Percentiles rank a stretch among this genome's conserved stretches.
phyloP scores from a whole-genome alignment of 2,113 vertebrate species.

The Cinclus cinclus region DNA sequence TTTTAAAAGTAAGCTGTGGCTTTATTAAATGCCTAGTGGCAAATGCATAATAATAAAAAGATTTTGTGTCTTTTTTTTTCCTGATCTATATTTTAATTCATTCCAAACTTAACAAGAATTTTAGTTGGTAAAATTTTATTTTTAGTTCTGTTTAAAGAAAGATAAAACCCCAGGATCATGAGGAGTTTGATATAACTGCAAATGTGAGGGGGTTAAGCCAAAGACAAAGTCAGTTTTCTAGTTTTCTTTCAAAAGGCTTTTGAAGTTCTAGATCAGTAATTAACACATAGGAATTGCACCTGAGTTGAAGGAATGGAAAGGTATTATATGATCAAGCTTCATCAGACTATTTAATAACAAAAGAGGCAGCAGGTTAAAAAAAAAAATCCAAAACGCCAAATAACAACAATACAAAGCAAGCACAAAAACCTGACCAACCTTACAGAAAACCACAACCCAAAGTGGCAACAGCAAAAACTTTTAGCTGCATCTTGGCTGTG shows the following conservation, averaged over 20 bases:
- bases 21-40: background rate
- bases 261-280: background rate
- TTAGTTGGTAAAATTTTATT: background rate
- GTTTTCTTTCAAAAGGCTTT: background rate
- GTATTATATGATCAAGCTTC: background rate
- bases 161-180: background rate
- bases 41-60: background rate
- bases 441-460: background rate
- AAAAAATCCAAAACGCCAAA: background rate
- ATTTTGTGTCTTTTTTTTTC: background rate
- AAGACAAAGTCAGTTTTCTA: background rate
- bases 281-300: background rate
- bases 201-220: background rate
- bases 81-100: background rate
- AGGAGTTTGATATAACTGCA: background rate
- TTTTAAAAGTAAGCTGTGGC: background rate
- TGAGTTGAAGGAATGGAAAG: background rate
- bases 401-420: background rate
- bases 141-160: background rate
- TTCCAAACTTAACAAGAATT: background rate
- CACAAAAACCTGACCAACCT: background rate
- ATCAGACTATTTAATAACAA: background rate
- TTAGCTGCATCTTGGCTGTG: rapidly evolving
- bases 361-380: background rate
- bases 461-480: background rate